A percentile compares a stretch with the other conserved stretches of the same genome.
These are phyloP conservation scores for Poeciliopsis occidentalis DNA, from an alignment of 2,113 vertebrate species.

Conservation along the genomic window DNA sequence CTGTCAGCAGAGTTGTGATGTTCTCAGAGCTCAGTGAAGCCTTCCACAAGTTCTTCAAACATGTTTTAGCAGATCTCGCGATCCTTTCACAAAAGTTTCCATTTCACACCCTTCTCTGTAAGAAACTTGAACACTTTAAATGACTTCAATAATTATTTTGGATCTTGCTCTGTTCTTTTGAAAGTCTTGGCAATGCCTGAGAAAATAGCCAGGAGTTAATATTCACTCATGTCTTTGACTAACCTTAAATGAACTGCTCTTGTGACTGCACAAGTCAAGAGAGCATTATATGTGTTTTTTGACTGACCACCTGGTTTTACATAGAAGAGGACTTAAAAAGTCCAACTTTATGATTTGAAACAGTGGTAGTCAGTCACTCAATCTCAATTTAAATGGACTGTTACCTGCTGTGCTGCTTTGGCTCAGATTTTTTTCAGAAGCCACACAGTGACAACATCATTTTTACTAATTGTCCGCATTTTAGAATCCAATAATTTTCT, in stretches of 20 bases:
- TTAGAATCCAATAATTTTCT: neutral
- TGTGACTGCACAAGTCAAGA: neutral
- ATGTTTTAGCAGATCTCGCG: no score
- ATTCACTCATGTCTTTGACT: neutral
- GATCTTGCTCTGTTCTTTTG: no score
- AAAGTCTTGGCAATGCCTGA: no score
- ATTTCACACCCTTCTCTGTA: no score
- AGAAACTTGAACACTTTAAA: no score
- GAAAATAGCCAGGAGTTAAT: neutral
- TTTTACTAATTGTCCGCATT: neutral
- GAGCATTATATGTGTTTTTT: neutral
- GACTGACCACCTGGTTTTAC: neutral
- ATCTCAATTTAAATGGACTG: neutral
- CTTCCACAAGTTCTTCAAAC: no score
- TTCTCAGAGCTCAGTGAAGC: no score
- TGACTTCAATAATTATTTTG: no score
- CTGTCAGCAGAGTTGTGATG: no score
- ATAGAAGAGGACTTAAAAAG: neutral
- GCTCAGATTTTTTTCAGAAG: neutral
- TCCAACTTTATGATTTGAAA: neutral
- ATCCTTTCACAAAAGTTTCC: no score
- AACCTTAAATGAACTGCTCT: conserved; percentile 3
- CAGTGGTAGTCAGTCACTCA: neutral
- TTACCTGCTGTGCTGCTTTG: neutral
- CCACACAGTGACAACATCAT: neutral